Conservation (phyloP, 2,113 vertebrate genomes). For the Poeciliopsis retropinna region DNA sequence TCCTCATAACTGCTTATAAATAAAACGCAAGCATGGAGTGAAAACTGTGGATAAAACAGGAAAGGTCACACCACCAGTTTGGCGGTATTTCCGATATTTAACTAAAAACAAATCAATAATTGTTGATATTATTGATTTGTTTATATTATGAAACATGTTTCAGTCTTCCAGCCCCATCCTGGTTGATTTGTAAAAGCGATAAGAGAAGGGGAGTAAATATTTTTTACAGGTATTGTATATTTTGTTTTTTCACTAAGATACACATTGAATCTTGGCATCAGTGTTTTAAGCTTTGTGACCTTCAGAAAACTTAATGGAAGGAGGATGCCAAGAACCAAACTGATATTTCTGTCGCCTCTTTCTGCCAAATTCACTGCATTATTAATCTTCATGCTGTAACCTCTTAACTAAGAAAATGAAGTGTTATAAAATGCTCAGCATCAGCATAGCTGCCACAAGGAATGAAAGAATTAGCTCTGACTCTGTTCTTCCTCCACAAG, state of each 20-base stretch:
- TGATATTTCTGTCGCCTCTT: background rate
- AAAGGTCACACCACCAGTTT: too few species aligned
- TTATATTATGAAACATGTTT: too few species aligned
- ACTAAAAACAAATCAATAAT: too few species aligned
- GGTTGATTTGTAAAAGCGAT: too few species aligned
- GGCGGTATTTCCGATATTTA: too few species aligned
- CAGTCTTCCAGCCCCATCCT: too few species aligned
- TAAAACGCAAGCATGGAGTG: too few species aligned
- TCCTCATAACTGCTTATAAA: too few species aligned
- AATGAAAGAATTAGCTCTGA: background rate
- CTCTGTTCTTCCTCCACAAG: conserved; percentile 8
- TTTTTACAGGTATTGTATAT: too few species aligned
- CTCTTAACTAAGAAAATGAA: background rate
- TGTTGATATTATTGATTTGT: too few species aligned
- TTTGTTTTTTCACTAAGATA: background rate
- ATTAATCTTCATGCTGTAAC: background rate
- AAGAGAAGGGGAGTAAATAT: too few species aligned
- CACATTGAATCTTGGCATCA: background rate
- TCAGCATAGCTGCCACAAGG: conserved; percentile 10
- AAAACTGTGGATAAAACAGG: too few species aligned
- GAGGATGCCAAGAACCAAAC: background rate
- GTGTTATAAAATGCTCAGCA: background rate
- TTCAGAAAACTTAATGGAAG: background rate
- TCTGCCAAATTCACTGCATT: background rate
- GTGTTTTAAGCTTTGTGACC: background rate